Evolutionary conservation across 2,797 vertebrate species (phyloP), one percentile per base, ranked within the genome.

Genomic region (Poecilia velifera): DNA sequence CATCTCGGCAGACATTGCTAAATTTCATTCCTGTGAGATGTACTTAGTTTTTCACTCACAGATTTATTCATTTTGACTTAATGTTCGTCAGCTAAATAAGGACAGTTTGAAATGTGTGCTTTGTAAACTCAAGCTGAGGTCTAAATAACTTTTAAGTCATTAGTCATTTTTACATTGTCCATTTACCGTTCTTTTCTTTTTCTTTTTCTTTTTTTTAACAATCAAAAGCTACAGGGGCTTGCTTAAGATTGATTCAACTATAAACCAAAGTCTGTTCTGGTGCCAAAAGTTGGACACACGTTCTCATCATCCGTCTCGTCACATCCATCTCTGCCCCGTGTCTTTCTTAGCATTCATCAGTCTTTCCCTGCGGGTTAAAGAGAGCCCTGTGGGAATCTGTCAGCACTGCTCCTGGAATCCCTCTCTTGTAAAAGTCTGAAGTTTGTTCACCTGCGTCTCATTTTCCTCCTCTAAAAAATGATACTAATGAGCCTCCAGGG

Each of bases 401-500:
- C 53, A 77, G 76, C 72, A 72, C 85, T 76, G 74, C 87, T 83
- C 43, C 66, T 78, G 76, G 87, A 25, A 46, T 46, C 3, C 41
- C n/a, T 74, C 51, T 28, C 51, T 57, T 74, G 39, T 14, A 41
- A 51, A 73, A 41, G 34, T 41, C 41, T 43, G n/a, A 62, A 31
- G 55, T 62, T 45, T 62, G 43, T 46, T 84, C 91, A 91, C 88
- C 92, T 94, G 90, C 82, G 81, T 93, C 92, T 92, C 87, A 93
- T 93, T 95, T 91, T 39, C 20, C n/a, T 28, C 47, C 76, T 73
- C 73, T 70, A 89, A 84, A 85, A 83, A 83, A 82, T 78, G 86
- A 80, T 85, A 87, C 87, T 92, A 94, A 93, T 91, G 91, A 90
- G 85, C 87, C 89, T 82, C 14, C 25, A 70, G 85, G 88, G 81